Evolutionary conservation across 2,888 invertebrate species (phyloP).

Genomic region (Drepana falcataria): DNA sequence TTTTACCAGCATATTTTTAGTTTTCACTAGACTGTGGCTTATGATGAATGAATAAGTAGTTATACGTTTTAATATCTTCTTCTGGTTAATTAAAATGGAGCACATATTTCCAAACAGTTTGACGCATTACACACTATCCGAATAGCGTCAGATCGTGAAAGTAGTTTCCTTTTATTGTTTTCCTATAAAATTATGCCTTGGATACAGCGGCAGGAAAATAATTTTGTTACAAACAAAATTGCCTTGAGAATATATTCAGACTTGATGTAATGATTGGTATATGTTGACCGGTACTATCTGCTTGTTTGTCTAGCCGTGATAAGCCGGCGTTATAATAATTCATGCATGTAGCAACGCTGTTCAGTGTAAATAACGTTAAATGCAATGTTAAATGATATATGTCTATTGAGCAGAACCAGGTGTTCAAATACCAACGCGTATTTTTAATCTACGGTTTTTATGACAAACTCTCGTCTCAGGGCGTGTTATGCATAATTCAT

Average conservation of each 20-base stretch:
- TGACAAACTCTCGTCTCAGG: constrained; percentile 19
- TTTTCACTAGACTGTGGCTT: too few species aligned
- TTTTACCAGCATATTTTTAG: too few species aligned
- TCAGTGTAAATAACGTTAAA: background rate
- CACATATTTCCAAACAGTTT: too few species aligned
- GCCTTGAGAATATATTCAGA: constrained; percentile 6
- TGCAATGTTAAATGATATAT: background rate
- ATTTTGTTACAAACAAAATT: background rate
- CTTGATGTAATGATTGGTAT: constrained; percentile 15
- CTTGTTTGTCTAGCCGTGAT: constrained; percentile 12
- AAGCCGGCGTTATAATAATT: constrained; percentile 8
- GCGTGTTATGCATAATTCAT: constrained; percentile 32
- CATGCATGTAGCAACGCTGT: background rate
- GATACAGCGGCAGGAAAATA: too few species aligned
- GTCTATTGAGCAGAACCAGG: constrained; percentile 1
- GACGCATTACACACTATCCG: too few species aligned
- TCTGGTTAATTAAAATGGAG: too few species aligned
- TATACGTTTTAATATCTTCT: too few species aligned
- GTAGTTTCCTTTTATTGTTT: too few species aligned
- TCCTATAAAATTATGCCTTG: too few species aligned
- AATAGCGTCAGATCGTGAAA: too few species aligned
- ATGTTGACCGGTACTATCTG: constrained; percentile 15
- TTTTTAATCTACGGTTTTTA: constrained; percentile 11
- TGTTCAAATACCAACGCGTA: constrained; percentile 7
- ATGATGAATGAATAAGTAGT: too few species aligned